Base-by-base conservation (phyloP, 2,888 invertebrate species). In the Hypercompe scribonia region DNA sequence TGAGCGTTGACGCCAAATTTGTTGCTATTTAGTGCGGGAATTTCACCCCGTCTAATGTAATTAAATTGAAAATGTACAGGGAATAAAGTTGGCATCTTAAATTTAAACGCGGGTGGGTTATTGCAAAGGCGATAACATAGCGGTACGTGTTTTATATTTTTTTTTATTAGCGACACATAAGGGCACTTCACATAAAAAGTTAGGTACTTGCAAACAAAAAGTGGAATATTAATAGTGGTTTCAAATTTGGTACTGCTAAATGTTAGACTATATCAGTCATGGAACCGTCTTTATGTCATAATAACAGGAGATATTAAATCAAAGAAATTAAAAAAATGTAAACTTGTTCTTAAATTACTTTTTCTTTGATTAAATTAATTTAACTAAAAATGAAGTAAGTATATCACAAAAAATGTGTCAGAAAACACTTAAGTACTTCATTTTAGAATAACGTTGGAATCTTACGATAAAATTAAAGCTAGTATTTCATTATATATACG, bases 61-160 rank as follows among this genome's bases (percentile, higher is more conserved):
- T 63, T 68, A 65, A 65, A 71, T 71, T 71, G 28, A 70, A 71
- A 74, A 58, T 33, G 63, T 63, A 54, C 65, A 33, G 50, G n/a
- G n/a, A n/a, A n/a, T n/a, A n/a, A n/a, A n/a, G n/a, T n/a, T n/a
- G n/a, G n/a, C n/a, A n/a, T n/a, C n/a, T n/a, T n/a, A n/a, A n/a
- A n/a, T n/a, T n/a, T 66, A 69, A 87, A 84, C 77, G 73, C 78
- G 80, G 77, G 84, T 34, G 63, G 68, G 8, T 34, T 28, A 54
- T n/a, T 31, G 65, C n/a, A 28, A 65, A 15, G 36, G 66, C 21
- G 73, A 34, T 61, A 33, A 67, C 33, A 36, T 84, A 82, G 82
- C 86, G 79, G 83, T 84, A 64, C 24, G 34, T 42, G 58, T 21
- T 50, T 64, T 34, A 34, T 64, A 34, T 46, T 18, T 34, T 64